Conservation (phyloP, 2,888 invertebrate species). For the Operophtera brumata region DNA sequence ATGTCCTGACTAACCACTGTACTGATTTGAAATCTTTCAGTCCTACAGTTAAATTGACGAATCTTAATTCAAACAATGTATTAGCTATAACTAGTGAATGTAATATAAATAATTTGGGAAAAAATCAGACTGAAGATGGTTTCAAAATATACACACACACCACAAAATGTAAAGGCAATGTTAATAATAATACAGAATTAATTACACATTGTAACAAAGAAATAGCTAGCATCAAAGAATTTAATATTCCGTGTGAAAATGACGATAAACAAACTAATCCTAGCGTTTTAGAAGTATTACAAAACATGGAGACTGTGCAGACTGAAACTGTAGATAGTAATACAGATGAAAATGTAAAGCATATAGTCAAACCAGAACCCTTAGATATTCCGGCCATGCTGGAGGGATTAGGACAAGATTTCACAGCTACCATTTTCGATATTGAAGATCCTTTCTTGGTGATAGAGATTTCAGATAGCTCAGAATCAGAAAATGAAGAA, state of each 20-base stretch:
- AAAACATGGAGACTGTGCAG: neutral
- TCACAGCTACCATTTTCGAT: slow-evolving; percentile 44
- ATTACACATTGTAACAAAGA: neutral
- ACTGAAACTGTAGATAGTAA: neutral
- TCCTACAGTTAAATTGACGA: neutral
- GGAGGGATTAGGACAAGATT: slow-evolving; percentile 48
- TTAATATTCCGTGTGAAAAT: neutral
- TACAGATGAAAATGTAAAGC: neutral
- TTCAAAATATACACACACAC: neutral
- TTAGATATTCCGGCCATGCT: slow-evolving; percentile 32
- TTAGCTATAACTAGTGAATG: neutral
- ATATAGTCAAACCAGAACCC: slow-evolving; percentile 26
- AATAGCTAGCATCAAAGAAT: neutral
- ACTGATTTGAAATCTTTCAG: neutral
- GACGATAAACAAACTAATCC: neutral
- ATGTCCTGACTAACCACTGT: neutral
- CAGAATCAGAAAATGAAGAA: slow-evolving; percentile 51
- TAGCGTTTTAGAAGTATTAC: neutral
- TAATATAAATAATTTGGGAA: neutral
- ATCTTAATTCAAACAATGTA: neutral
- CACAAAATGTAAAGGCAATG: neutral
- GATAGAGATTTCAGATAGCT: slow-evolving; percentile 56
- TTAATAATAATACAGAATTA: neutral
- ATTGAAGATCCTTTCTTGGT: slow-evolving; percentile 58
- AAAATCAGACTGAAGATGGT: neutral